Percentiles rank a stretch among this genome's conserved stretches.
Evolutionary conservation across 1,140 invertebrate species (phyloP).

Genomic region (Caerostris extrusa): DNA sequence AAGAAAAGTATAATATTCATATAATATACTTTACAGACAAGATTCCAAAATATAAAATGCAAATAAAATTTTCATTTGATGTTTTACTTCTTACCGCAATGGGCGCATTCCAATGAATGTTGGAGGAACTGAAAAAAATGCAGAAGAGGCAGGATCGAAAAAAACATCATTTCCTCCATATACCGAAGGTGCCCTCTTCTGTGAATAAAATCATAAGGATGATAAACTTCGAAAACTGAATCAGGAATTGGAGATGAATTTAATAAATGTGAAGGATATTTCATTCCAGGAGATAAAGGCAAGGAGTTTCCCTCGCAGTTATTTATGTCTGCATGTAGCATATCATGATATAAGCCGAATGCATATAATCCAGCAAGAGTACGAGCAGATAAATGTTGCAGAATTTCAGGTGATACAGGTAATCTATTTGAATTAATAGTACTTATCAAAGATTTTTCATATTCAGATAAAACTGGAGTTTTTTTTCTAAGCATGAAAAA

Average conservation of each 20-base stretch:
- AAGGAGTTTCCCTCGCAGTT: constrained; percentile 27
- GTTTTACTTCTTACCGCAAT: constrained; percentile 59
- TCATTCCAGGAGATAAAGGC: constrained; percentile 44
- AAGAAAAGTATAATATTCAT: not conserved
- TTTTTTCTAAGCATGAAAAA: constrained; percentile 70
- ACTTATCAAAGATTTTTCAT: constrained; percentile 44
- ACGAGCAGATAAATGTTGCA: constrained; percentile 69
- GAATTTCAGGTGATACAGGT: constrained; percentile 68
- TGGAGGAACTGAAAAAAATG: constrained; percentile 73
- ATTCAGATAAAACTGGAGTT: not conserved
- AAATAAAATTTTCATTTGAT: not conserved
- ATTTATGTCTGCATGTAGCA: constrained; percentile 61
- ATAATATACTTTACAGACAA: not conserved
- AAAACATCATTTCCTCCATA: constrained; percentile 71
- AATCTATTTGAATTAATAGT: constrained; percentile 59
- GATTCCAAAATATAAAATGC: not conserved
- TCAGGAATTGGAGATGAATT: constrained; percentile 62
- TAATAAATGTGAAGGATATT: constrained; percentile 72
- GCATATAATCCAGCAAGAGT: constrained; percentile 67
- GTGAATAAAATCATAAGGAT: constrained; percentile 74
- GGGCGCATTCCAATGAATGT: constrained; percentile 75
- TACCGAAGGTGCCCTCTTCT: constrained; percentile 51
- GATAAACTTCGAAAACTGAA: constrained; percentile 74
- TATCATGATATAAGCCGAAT: constrained; percentile 69
- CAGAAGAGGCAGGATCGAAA: constrained; percentile 70